These are phyloP conservation scores for Dipodomys stephensi DNA, from an alignment of 2,113 vertebrate genomes.

Conservation along the genomic window DNA sequence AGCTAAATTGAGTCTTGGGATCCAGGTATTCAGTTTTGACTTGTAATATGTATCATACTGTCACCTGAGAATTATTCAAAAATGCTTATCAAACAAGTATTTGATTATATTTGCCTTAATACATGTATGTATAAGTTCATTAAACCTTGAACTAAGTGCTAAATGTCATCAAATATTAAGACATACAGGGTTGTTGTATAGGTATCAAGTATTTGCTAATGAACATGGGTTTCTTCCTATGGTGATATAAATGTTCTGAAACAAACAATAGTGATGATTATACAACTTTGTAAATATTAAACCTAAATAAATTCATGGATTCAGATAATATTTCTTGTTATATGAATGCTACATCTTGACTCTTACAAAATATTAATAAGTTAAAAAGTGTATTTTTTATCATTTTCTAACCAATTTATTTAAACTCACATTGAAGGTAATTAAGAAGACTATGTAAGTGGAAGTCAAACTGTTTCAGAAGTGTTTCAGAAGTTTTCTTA, in stretches of 20 bases:
- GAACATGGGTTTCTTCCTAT: background rate
- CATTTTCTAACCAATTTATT: background rate
- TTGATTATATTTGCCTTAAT: background rate
- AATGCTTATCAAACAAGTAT: background rate
- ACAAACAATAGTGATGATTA: background rate
- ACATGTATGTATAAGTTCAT: background rate
- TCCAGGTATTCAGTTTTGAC: background rate
- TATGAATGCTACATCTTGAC: background rate
- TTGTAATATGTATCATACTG: background rate
- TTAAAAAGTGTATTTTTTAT: background rate
- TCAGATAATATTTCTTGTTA: background rate
- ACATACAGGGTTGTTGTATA: too few species aligned
- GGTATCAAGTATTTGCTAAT: background rate
- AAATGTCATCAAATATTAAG: slow-evolving; percentile 25
- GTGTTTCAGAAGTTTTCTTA: background rate
- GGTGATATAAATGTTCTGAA: slow-evolving; percentile 16
- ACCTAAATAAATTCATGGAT: background rate
- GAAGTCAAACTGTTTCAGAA: background rate
- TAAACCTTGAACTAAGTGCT: background rate
- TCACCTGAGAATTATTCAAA: slow-evolving; percentile 7
- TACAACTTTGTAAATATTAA: background rate
- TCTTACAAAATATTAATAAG: background rate
- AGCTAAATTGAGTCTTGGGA: background rate
- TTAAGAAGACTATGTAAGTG: background rate
- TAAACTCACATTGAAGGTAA: background rate